Conservation (phyloP, 2,797 vertebrate species). For the Muscicapa striata region DNA sequence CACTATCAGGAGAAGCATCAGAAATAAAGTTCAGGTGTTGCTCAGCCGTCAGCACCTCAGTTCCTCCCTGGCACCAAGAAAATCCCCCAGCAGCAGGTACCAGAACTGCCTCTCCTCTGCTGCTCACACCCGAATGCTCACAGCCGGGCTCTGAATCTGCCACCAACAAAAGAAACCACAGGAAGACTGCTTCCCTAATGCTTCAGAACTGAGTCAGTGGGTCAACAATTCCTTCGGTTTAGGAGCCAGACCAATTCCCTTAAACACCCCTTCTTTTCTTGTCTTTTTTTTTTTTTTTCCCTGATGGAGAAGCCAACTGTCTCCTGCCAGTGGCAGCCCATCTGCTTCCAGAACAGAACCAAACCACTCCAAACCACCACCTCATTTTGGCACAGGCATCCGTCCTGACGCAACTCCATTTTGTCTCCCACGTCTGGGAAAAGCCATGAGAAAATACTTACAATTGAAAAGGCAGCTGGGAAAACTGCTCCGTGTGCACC, state of each 20-base stretch:
- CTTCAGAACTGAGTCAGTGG: constrained; percentile 81
- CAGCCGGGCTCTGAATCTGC: constrained; percentile 63
- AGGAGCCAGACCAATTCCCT: constrained; percentile 65
- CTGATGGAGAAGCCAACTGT: constrained; percentile 21
- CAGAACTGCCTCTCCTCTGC: neutral
- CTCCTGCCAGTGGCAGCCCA: constrained; percentile 29
- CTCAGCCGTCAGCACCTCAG: constrained; percentile 21
- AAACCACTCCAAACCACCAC: constrained; percentile 25
- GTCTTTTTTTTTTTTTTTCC: neutral
- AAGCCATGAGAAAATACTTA: constrained; percentile 51
- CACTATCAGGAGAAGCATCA: neutral
- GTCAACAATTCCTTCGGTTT: constrained; percentile 71
- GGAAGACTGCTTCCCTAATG: constrained; percentile 75
- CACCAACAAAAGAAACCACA: constrained; percentile 77
- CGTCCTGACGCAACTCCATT: constrained; percentile 44
- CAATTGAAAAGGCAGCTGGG: neutral
- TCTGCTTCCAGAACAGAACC: constrained; percentile 22
- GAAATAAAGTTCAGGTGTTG: neutral
- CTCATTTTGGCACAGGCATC: neutral
- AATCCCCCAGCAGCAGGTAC: constrained; percentile 17
- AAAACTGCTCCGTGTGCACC: neutral
- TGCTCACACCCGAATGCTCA: constrained; percentile 23
- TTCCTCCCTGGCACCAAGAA: constrained; percentile 23
- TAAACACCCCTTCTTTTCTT: constrained; percentile 6
- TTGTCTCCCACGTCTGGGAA: constrained; percentile 21